Evolutionary conservation across 1,140 invertebrate species (phyloP).

Genomic region (Panagrolaimus sp.): DNA sequence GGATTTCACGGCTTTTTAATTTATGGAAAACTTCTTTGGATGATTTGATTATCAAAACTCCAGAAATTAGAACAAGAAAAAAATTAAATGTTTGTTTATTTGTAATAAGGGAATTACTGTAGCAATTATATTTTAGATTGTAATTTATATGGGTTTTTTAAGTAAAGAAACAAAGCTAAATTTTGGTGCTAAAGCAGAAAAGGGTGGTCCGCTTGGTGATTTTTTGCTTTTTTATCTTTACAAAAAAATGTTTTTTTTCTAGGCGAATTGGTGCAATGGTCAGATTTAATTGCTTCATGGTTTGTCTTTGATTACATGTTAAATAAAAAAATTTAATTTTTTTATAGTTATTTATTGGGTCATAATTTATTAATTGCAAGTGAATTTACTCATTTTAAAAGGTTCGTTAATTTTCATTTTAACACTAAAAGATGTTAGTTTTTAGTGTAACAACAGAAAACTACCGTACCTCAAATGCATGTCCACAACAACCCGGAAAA

Average conservation of each 20-base stretch:
- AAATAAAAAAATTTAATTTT: too few relatives aligned
- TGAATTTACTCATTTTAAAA: slow-evolving; percentile 34
- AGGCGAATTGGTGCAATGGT: slow-evolving; percentile 61
- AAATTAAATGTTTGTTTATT: slow-evolving; percentile 40
- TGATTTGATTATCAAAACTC: slow-evolving; percentile 49
- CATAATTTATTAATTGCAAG: slow-evolving; percentile 60
- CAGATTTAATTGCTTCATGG: slow-evolving; percentile 59
- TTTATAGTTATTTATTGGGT: slow-evolving; percentile 45
- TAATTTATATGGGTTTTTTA: slow-evolving; percentile 60
- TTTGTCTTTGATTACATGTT: slow-evolving; percentile 37
- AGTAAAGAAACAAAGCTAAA: slow-evolving; percentile 59
- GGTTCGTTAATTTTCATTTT: not conserved
- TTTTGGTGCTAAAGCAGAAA: slow-evolving; percentile 59
- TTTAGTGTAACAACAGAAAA: not conserved
- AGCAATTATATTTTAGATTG: slow-evolving; percentile 54
- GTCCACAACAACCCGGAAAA: not conserved
- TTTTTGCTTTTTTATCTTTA: too few relatives aligned
- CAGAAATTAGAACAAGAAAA: slow-evolving; percentile 30
- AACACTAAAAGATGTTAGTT: not conserved
- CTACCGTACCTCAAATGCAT: not conserved
- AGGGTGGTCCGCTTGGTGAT: slow-evolving; percentile 60
- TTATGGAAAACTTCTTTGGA: slow-evolving; percentile 55
- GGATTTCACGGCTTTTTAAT: slow-evolving; percentile 59
- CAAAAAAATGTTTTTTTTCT: too few relatives aligned
- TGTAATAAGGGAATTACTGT: not conserved